Percentiles rank a stretch among this genome's conserved stretches.
These are phyloP conservation scores for Dasyornis broadbenti DNA, from an alignment of 2,113 vertebrate species.

Conservation along the genomic window DNA sequence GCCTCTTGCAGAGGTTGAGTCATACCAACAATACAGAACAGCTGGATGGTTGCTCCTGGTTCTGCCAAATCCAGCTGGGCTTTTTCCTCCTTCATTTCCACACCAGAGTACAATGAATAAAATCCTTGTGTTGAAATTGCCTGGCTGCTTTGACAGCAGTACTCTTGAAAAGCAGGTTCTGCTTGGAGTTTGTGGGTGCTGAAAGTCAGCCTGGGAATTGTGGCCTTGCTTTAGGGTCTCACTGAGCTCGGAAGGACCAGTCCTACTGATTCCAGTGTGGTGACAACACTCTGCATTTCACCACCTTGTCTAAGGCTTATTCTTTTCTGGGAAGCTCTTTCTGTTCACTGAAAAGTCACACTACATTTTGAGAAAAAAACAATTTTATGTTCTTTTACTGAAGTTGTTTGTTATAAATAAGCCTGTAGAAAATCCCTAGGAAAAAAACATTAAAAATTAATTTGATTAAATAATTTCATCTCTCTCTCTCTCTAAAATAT, in stretches of 20 bases:
- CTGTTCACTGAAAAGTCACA: background rate
- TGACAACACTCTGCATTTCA: background rate
- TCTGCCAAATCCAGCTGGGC: background rate
- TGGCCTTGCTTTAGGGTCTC: background rate
- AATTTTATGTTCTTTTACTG: background rate
- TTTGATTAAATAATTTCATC: background rate
- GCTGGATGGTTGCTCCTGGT: background rate
- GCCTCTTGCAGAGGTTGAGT: constrained; percentile 4
- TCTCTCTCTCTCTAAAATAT: background rate
- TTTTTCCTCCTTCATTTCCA: background rate
- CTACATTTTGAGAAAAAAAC: background rate
- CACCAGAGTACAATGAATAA: background rate
- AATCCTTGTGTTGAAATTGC: background rate
- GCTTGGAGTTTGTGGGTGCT: background rate
- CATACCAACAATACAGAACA: background rate
- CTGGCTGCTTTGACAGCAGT: background rate
- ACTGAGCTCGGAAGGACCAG: background rate
- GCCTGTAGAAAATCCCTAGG: background rate
- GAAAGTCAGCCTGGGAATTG: background rate
- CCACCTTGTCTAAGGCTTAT: background rate
- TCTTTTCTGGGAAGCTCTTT: background rate
- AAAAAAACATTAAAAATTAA: background rate
- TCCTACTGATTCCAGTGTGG: background rate
- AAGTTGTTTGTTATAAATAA: background rate
- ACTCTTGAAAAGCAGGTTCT: background rate